These are phyloP conservation scores for Umimayanthus chanpuru DNA, from an alignment of 92 coral and sea anemone species.

Conservation along the genomic window DNA sequence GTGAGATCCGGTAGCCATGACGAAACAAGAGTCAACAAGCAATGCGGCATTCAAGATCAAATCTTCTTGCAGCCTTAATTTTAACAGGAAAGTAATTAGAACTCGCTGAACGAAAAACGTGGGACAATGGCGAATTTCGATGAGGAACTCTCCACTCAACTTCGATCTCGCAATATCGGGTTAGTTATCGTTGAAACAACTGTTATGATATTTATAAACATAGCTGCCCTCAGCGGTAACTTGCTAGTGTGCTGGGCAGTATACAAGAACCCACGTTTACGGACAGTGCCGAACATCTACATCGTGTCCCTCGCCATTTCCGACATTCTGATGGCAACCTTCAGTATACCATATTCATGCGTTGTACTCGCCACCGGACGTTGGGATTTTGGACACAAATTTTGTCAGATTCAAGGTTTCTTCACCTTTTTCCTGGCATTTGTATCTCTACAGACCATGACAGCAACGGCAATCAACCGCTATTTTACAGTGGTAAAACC, in stretches of 20 bases:
- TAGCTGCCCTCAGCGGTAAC: conserved; percentile 70
- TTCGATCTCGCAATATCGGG: conserved; percentile 49
- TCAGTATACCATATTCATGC: conserved; percentile 73
- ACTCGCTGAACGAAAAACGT: not conserved
- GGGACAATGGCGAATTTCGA: not conserved
- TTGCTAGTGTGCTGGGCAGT: conserved; percentile 85
- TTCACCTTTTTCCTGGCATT: conserved; percentile 74
- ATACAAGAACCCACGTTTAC: conserved; percentile 72
- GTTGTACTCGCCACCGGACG: conserved; percentile 69
- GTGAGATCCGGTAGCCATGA: conserved; percentile 3
- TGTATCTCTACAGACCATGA: conserved; percentile 75
- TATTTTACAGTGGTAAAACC: conserved; percentile 80
- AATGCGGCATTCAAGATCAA: not conserved
- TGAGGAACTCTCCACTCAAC: conserved; percentile 44
- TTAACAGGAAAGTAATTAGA: too few species aligned
- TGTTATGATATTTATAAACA: conserved; percentile 60
- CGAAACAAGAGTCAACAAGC: not conserved
- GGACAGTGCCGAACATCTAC: conserved; percentile 77
- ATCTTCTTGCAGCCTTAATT: not conserved
- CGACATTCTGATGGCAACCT: conserved; percentile 74
- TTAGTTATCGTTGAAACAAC: conserved; percentile 60
- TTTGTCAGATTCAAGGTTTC: conserved; percentile 83
- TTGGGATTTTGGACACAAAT: conserved; percentile 60
- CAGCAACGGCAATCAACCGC: conserved; percentile 84
- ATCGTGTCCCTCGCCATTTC: conserved; percentile 78